Evolutionary conservation across 2,797 vertebrate species (phyloP), one percentile per base, ranked within the genome.

Genomic region (Hippocampus kuda): DNA sequence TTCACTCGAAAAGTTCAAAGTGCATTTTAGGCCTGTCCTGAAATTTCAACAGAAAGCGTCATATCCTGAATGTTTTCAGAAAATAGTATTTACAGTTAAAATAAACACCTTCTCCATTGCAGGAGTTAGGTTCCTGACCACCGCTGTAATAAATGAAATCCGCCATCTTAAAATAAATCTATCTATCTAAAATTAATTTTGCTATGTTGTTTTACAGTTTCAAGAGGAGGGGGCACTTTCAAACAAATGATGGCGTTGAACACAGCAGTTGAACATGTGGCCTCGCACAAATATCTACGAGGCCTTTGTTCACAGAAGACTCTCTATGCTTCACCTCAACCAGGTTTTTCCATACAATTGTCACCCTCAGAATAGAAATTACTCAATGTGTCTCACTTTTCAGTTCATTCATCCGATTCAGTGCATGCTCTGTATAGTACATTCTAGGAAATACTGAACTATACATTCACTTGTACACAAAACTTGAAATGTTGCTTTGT

Each of bases 341-440:
- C 87, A 86, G 88, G 90, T 91, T 48, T 57, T 84, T 79, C 42
- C 41, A 26, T 44, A 7, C 41, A 41, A 2, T 18, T 18, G 27
- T 51, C 42, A 51, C 13, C 27, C 15, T 18, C 6, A 18, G 15
- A 60, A 18, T 60, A 2, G 56, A 57, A 57, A 34, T 13, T 18
- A 60, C 49, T 20, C 46, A 51, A 27, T 5, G 22, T 5, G 10
- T 27, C 57, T 27, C 26, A 30, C 57, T 26, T 26, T 4, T 26
- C 13, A 5, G 26, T 16, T 27, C 12, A 13, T 30, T 16, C 30
- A 60, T 30, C 57, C 16, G 6, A 20, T 49, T 49, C 13, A 18
- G 15, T 18, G 6, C 16, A 49, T 18, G 48, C 3, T 49, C 57
- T 15, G 10, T 4, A 56, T 3, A n/a, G 3, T 56, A 56, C 54